Base-by-base conservation (phyloP, 2,113 vertebrate genomes). In the Hydrolagus affinis region DNA sequence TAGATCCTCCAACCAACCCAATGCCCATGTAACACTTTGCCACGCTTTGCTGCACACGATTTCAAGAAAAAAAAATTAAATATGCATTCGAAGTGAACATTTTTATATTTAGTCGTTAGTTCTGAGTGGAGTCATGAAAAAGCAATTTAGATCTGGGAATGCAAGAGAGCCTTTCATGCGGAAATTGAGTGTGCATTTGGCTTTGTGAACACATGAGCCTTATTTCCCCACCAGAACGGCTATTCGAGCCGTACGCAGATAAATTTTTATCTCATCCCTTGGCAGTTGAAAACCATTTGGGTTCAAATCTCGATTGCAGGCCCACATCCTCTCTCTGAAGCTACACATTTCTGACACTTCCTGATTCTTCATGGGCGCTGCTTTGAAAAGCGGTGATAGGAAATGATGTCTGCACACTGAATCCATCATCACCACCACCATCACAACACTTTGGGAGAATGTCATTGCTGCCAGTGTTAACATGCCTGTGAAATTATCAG, bases 261-360 rank as follows among this genome's bases (percentile, higher is more conserved):
- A 83, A 28, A 68, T 62, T 62, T 28, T 74, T 21, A 75, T 75
- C 23, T 66, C 62, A 19, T 17, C 64, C 62, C 28, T 19, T 28
- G 78, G 59, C 23, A 66, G 78, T 32, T 19, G 15, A 68, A 83
- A 80, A 83, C 44, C 44, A 44, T 19, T 68, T 68, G 28, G 60
- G 25, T 83, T 83, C 62, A 32, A 83, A 66, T 44, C 12, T 83
- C 60, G 19, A 66, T 28, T 30, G 62, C 28, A 66, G 78, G 78
- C 78, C 60, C 21, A 68, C 28, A 66, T 83, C 78, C 78, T 83
- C 66, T 83, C 66, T 25, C 78, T 83, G 78, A 32, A 66, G 32
- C 62, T 66, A 28, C 23, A 32, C 66, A n/a, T 83, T 66, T 30
- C 78, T 83, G 25, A 28, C 59, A 83, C 78, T 83, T 83, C 78